Evolutionary conservation across 2,113 vertebrate species (phyloP).

Genomic region (Melanostigma gelatinosum): DNA sequence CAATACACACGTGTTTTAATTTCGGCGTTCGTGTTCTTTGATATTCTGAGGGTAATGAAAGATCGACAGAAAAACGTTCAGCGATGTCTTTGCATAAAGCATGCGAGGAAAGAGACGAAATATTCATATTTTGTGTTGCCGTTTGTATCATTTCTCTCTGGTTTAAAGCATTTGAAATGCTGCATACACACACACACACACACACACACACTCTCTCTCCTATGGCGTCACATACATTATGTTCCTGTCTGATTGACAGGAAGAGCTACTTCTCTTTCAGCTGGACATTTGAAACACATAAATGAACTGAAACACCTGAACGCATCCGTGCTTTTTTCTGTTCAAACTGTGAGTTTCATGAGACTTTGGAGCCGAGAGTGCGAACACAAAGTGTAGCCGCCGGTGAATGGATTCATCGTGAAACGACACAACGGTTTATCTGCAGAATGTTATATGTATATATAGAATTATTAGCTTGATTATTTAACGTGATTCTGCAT

Average conservation of each 20-base stretch:
- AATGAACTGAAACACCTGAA: slow-evolving; percentile 18
- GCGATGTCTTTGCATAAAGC: too few species aligned
- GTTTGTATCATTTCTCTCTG: background rate
- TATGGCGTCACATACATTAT: background rate
- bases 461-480: too few species aligned
- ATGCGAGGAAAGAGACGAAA: too few species aligned
- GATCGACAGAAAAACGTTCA: too few species aligned
- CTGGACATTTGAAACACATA: slow-evolving; percentile 17
- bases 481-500: background rate
- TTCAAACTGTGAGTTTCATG: background rate
- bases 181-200: too few species aligned
- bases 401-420: too few species aligned
- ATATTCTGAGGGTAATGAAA: too few species aligned
- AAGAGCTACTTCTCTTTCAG: slow-evolving; percentile 38
- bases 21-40: too few species aligned
- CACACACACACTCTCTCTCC: background rate
- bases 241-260: background rate
- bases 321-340: background rate
- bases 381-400: too few species aligned
- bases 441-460: too few species aligned
- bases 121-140: too few species aligned
- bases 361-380: background rate
- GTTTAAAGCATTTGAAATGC: background rate
- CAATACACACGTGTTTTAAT: background rate
- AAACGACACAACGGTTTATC: too few species aligned